Percentiles rank a stretch among this genome's conserved stretches.
These are phyloP conservation scores for Zelleria hepariella DNA, from an alignment of 2,888 invertebrate species.

Conservation along the genomic window DNA sequence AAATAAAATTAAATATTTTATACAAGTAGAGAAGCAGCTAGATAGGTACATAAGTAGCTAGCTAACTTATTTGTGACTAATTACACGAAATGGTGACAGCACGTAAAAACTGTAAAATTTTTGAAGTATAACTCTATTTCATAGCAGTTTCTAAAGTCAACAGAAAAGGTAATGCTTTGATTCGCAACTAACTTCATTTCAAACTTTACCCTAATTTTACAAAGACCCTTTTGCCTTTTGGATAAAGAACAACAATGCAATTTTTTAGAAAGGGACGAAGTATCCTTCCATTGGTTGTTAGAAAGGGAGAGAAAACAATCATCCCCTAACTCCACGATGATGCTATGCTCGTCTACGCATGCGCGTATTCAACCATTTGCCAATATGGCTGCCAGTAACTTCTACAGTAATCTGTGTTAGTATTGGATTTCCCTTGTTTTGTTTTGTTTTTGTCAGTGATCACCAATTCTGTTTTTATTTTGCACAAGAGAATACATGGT, in stretches of 20 bases:
- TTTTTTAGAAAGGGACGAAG: slow-evolving; percentile 21
- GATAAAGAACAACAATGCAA: slow-evolving; percentile 48
- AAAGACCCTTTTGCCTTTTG: slow-evolving; percentile 45
- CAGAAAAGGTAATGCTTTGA: neutral
- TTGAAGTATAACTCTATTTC: no score
- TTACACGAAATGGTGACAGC: no score
- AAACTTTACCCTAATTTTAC: slow-evolving; percentile 26
- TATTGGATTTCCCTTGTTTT: no score
- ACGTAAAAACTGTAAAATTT: no score
- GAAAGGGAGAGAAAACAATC: slow-evolving; percentile 29
- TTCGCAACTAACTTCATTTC: slow-evolving; percentile 40
- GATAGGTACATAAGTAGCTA: no score
- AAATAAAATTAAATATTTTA: no score
- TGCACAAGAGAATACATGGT: no score
- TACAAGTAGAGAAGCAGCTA: no score
- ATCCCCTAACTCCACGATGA: slow-evolving; percentile 45
- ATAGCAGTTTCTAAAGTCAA: neutral
- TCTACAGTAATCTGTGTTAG: no score
- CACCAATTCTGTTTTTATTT: neutral
- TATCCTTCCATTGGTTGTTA: slow-evolving; percentile 10
- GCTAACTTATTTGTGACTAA: no score
- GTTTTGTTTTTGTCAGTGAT: neutral
- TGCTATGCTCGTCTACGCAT: slow-evolving; percentile 36
- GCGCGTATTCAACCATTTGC: slow-evolving; percentile 36
- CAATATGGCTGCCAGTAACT: slow-evolving; percentile 57